Conservation (phyloP, 2,113 vertebrate genomes). For the Tychaedon coryphoeus region DNA sequence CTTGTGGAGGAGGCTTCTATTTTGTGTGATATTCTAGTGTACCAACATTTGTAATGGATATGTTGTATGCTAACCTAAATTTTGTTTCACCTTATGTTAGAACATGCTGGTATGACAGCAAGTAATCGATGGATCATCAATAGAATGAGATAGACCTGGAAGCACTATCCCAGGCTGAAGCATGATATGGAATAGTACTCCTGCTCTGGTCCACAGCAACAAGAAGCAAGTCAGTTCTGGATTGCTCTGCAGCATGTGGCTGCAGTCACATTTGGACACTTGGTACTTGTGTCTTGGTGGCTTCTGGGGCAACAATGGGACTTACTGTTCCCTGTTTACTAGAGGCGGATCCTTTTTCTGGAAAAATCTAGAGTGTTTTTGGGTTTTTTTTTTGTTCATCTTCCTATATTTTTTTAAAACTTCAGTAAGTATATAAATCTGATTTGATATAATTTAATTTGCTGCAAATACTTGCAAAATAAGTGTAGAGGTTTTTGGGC, state of each 20-base stretch:
- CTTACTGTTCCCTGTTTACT: neutral
- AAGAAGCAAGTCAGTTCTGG: neutral
- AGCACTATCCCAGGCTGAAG: neutral
- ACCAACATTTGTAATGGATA: neutral
- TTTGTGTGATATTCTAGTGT: neutral
- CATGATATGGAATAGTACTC: rapidly evolving
- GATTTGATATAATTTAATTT: neutral
- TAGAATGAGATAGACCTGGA: rapidly evolving
- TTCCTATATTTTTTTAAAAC: neutral
- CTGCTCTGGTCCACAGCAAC: neutral
- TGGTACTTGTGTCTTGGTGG: neutral
- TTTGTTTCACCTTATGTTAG: neutral
- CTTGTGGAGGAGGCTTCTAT: neutral
- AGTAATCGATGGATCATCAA: neutral
- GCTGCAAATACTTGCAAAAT: neutral
- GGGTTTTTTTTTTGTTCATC: neutral
- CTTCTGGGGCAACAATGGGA: neutral
- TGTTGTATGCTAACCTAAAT: neutral
- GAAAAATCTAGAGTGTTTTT: neutral
- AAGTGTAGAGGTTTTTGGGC: neutral
- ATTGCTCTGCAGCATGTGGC: neutral
- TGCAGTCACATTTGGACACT: neutral
- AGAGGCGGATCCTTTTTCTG: neutral
- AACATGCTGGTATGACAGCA: rapidly evolving
- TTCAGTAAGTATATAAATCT: neutral